Base-by-base conservation (phyloP, 1,140 invertebrate genomes). In the Zeugodacus cucurbitae region DNA sequence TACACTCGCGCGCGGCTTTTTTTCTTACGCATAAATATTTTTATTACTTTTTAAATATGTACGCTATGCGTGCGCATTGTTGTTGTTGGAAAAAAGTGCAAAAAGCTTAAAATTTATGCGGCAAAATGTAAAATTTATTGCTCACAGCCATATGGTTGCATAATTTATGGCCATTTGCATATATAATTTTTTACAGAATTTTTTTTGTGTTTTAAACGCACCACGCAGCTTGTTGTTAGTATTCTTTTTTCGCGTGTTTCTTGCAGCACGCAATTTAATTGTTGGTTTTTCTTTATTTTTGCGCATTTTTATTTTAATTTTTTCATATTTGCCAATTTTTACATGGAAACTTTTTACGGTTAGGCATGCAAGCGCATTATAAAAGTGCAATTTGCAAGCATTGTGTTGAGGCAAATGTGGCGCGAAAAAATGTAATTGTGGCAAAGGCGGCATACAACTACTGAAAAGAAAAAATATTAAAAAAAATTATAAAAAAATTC, bases 51-150 rank as follows among this genome's bases (percentile, higher is more conserved):
- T 82, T 82, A 54, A 82, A 48, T 41, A 82, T 26, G 74, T 62
- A 14, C 48, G 14, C 6, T 14, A 11, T 62, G 58, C 26, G 58
- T 62, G n/a, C 10, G 58, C 58, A 17, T n/a, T 26, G 20, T 48
- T 62, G 34, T 26, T n/a, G n/a, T n/a, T n/a, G n/a, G n/a, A n/a
- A 74, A 74, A 74, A 74, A 34, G 14, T 34, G 70, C 34, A n/a
- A 82, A 48, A 48, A 82, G n/a, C n/a, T 48, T 54, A 26, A 41
- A 74, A 48, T 82, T 82, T 82, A 48, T 82, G 74, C 74, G 48
- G 41, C 14, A 48, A 82, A 82, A 48, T 82, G 74, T 54, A 82
- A 82, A 82, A 82, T 82, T 82, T 82, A 82, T 82, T 29, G 74
- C 74, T 82, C 7, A 26, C 22, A 82, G 74, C 74, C 74, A 82